A percentile compares a stretch with the other conserved stretches of the same genome.
Evolutionary conservation across 2,888 invertebrate species (phyloP).

Genomic region (Drosophila pullipes): DNA sequence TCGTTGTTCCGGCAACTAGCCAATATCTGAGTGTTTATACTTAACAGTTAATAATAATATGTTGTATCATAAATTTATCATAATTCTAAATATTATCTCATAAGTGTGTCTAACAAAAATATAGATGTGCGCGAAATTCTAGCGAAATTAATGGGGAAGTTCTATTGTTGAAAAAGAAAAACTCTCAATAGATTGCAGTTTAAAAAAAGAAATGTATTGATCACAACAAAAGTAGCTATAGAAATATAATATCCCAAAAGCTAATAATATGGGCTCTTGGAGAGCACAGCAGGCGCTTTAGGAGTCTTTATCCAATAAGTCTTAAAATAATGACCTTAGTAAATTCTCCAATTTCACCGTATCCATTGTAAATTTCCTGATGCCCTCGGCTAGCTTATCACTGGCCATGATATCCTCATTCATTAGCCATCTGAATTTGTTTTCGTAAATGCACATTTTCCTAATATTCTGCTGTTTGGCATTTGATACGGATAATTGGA

Average conservation of each 20-base stretch:
- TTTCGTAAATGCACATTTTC: conserved; percentile 92
- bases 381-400: conserved; percentile 98
- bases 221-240: background rate
- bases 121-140: conserved; percentile 20
- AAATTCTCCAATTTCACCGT: conserved; percentile 92
- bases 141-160: background rate
- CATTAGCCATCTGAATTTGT: conserved; percentile 96
- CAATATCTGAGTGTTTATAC: conserved; percentile 34
- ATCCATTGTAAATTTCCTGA: conserved; percentile 98
- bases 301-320: background rate
- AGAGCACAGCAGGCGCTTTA: background rate
- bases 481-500: conserved; percentile 87
- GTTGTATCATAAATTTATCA: conserved; percentile 30
- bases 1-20: background rate
- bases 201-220: background rate
- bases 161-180: conserved; percentile 6
- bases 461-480: conserved; percentile 90
- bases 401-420: conserved; percentile 99
- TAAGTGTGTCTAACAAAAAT: conserved; percentile 28
- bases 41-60: background rate
- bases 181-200: conserved; percentile 16
- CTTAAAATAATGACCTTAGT: conserved; percentile 77
- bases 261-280: background rate
- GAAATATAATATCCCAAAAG: background rate
- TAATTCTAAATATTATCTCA: conserved; percentile 12